Conservation (phyloP, 2,888 invertebrate species). For the Pocota personata region DNA sequence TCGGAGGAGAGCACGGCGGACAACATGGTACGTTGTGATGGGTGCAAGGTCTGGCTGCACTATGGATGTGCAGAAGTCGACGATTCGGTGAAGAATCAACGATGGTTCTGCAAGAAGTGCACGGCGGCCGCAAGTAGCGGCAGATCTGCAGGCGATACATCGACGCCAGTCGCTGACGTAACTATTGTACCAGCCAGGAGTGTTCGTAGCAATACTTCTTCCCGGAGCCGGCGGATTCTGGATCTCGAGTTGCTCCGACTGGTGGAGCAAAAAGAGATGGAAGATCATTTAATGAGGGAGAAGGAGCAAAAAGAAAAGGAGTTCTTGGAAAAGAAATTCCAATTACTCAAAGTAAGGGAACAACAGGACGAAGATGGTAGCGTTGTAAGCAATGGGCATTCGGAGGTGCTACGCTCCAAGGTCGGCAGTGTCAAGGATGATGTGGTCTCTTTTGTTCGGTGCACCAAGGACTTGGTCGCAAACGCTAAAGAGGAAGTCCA, state of each 20-base stretch:
- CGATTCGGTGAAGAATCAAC: not conserved
- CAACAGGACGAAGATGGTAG: not conserved
- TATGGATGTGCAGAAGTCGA: conserved; percentile 11
- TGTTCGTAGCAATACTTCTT: conserved; percentile 2
- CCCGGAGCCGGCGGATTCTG: not conserved
- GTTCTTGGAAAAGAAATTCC: not conserved
- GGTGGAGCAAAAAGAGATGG: no score
- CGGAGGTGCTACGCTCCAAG: not conserved
- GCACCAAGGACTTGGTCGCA: not conserved
- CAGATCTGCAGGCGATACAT: not conserved
- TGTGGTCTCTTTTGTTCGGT: not conserved
- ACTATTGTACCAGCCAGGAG: not conserved
- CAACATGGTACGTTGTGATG: not conserved
- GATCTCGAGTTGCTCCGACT: not conserved
- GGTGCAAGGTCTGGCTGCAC: not conserved
- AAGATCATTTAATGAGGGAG: no score
- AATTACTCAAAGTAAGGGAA: not conserved
- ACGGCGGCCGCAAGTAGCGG: not conserved
- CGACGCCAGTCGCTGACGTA: not conserved
- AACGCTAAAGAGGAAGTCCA: not conserved
- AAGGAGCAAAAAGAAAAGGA: no score
- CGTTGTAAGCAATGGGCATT: not conserved
- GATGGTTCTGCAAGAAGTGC: not conserved
- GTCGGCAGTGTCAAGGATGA: not conserved
- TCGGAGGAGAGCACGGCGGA: not conserved